Conservation (phyloP, 2,797 vertebrate genomes). For the Pseudomugil gertrudae region DNA sequence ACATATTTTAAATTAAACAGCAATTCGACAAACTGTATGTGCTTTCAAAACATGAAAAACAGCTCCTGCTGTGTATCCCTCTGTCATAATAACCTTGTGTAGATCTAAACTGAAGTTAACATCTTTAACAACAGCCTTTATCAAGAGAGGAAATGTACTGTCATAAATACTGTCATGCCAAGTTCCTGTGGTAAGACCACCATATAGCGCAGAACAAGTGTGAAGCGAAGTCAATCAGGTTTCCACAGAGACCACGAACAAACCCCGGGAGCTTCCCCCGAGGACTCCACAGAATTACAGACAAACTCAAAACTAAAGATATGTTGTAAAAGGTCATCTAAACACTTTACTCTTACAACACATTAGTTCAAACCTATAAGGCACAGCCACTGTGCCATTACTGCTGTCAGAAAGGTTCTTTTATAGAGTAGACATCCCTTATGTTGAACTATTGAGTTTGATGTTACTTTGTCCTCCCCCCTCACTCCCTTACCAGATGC, state of each 20-base stretch:
- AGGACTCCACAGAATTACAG: background rate
- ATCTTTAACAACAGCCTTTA: constrained; percentile 10
- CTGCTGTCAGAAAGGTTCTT: background rate
- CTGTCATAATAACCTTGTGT: constrained; percentile 22
- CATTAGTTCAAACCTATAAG: background rate
- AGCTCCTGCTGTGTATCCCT: background rate
- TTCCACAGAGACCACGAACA: constrained; percentile 43
- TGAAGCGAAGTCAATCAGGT: constrained; percentile 36
- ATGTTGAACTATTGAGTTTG: background rate
- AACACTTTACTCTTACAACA: background rate
- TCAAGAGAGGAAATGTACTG: constrained; percentile 28
- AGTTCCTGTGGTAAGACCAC: constrained; percentile 61
- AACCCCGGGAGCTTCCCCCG: constrained; percentile 32
- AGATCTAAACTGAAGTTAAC: background rate
- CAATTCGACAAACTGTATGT: background rate
- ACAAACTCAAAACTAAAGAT: background rate
- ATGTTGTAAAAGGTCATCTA: background rate
- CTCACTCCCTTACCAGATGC: background rate
- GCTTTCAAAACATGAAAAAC: background rate
- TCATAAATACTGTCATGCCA: constrained; percentile 11
- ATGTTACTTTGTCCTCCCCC: background rate
- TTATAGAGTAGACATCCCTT: background rate
- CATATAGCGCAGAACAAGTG: constrained; percentile 19
- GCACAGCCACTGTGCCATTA: background rate
- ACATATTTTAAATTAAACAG: background rate